Evolutionary conservation across 2,888 invertebrate species (phyloP).

Genomic region (Cheiracanthium punctorium): DNA sequence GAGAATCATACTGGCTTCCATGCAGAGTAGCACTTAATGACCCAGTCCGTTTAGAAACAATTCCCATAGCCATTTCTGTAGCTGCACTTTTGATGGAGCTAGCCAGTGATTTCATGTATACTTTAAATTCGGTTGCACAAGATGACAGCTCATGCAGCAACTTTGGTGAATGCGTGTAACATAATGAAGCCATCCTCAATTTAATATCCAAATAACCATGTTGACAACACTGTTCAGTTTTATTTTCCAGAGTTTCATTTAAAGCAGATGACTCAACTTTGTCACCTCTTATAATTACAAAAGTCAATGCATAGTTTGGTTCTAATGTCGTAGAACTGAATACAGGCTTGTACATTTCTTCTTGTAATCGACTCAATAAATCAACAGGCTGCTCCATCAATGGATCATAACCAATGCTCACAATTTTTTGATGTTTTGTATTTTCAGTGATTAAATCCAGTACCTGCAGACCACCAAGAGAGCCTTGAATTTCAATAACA

Average conservation of each 20-base stretch:
- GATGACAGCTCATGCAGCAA: slow-evolving; percentile 89
- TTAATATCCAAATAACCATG: slow-evolving; percentile 74
- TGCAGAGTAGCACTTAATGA: slow-evolving; percentile 60
- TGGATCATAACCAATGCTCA: slow-evolving; percentile 88
- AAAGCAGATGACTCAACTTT: not conserved
- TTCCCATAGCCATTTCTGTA: slow-evolving; percentile 92
- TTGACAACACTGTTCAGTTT: not conserved
- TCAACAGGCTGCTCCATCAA: slow-evolving; percentile 74
- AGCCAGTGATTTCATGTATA: slow-evolving; percentile 89
- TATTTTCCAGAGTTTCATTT: not conserved
- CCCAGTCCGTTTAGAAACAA: slow-evolving; percentile 76
- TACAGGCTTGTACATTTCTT: slow-evolving; percentile 76
- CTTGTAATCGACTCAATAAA: slow-evolving; percentile 74
- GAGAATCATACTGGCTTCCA: slow-evolving; percentile 34
- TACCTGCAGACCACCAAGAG: slow-evolving; percentile 90
- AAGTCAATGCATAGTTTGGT: slow-evolving; percentile 79
- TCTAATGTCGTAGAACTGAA: slow-evolving; percentile 74
- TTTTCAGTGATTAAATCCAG: slow-evolving; percentile 86
- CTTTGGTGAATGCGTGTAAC: slow-evolving; percentile 93
- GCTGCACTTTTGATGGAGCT: slow-evolving; percentile 91
- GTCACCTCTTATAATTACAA: slow-evolving; percentile 74
- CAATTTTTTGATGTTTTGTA: slow-evolving; percentile 87
- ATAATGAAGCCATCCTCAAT: slow-evolving; percentile 89
- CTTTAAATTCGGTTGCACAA: slow-evolving; percentile 92
- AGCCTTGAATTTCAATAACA: slow-evolving; percentile 85